Evolutionary conservation across 2,797 vertebrate species (phyloP).

Genomic region (Phoebastria nigripes): DNA sequence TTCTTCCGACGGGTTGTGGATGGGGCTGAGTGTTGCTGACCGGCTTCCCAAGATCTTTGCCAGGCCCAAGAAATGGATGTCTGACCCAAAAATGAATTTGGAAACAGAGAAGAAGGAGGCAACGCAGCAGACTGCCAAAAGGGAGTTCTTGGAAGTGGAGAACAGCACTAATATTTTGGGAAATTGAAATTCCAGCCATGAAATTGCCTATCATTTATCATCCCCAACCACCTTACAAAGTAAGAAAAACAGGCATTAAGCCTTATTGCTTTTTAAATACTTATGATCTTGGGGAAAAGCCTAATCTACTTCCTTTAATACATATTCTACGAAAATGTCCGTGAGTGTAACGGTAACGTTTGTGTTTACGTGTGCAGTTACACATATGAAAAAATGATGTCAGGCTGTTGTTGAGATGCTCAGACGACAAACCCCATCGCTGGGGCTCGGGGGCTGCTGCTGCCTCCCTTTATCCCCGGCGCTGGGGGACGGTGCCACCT

Average conservation of each 20-base stretch:
- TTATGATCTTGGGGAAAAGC: constrained; percentile 39
- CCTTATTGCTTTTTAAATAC: constrained; percentile 76
- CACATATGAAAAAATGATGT: fast-evolving
- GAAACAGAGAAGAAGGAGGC: constrained; percentile 33
- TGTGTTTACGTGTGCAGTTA: background rate
- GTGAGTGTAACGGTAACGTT: fast-evolving
- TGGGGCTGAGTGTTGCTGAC: fast-evolving
- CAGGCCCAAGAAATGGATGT: background rate
- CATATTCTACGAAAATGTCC: background rate
- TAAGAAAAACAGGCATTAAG: constrained; percentile 72
- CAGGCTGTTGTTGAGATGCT: background rate
- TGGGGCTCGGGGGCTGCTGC: too few relatives aligned
- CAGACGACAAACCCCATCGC: fast-evolving
- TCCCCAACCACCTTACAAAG: constrained; percentile 68
- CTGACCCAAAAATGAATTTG: constrained; percentile 9
- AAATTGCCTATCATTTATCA: constrained; percentile 82
- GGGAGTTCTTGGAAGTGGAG: constrained; percentile 70
- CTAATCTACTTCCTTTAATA: constrained; percentile 1
- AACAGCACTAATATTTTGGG: constrained; percentile 73
- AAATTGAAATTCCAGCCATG: constrained; percentile 80
- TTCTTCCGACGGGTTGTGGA: background rate
- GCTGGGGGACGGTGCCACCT: background rate
- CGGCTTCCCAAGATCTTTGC: background rate
- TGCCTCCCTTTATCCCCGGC: fast-evolving
- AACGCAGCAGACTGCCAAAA: constrained; percentile 59